Evolutionary conservation across 92 coral and sea anemone genomes (phyloP), one percentile per base, ranked within the genome.

Genomic region (Muricea muricata): DNA sequence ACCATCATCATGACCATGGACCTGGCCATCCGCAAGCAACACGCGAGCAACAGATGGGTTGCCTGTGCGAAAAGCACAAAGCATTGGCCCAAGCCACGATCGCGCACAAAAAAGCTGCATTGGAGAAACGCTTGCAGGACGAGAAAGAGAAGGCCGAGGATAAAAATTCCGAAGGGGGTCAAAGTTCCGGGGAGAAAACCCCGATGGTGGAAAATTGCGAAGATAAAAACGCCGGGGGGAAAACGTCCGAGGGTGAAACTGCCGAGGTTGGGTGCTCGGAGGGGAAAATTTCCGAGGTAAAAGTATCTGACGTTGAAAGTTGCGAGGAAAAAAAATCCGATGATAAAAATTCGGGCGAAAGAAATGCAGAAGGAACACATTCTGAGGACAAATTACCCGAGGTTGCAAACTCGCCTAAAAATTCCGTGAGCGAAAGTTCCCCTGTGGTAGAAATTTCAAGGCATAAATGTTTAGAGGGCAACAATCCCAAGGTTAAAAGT

Each of bases 21-120:
- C 70, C 28, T 8, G 65, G 25, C 25, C 65, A 57, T 28, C 70
- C 70, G 1, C 70, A 29, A 28, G 70, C 34, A 28, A 63, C 34
- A 28, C 70, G 37, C 20, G 37, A 63, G 6, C 18, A 63, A 28
- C 17, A 28, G 17, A 63, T 63, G 70, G 13, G 14, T 32, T 63
- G 70, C 37, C 70, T 63, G 4, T 63, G 70, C 70, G 23, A 28
- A 18, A 63, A 63, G 17, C 70, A 63, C 18, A 63, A 70, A 35
- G 76, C 28, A 6, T 26, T 70, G 76, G 55, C 55, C 28, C 32
- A 70, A 21, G 76, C 76, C 7, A 37, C 35, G 21, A 75, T 28
- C 9, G 40, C 65, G 0, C 65, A 75, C 46, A 26, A 75, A 31
- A 33, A 48, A 57, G 80, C 70, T 6, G 70, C 37, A 13, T 63